Base-by-base conservation (phyloP, 1,140 invertebrate species). In the Forficula auricularia region DNA sequence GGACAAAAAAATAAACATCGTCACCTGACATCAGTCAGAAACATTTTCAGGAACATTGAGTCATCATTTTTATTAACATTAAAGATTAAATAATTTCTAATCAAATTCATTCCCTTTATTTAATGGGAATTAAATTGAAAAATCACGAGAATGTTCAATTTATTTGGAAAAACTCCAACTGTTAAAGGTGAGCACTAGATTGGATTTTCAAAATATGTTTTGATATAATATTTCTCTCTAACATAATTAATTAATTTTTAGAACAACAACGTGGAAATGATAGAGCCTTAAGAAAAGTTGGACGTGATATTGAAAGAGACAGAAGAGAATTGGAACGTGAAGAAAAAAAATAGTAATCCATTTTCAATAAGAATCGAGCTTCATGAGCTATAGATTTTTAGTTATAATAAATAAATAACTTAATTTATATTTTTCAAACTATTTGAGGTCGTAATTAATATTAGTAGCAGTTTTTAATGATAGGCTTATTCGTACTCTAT, bases 261-360 rank as follows among this genome's bases (percentile, higher is more conserved):
- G 84, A 91, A 60, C 75, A 84, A 63, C 75, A 89, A 58, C 67
- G 78, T 34, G 68, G 80, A 56, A 86, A 84, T 70, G 84, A 90
- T 54, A 68, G 74, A 50, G 72, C 75, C 30, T 57, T 92, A 19
- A 63, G 79, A 16, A 84, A 81, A 68, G 82, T 80, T 20, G 73
- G 76, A 3, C 65, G 88, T 55, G 85, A 88, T 59, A 68, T 92
- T 48, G 84, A 87, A 46, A 68, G 83, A 50, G 86, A 90, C 57
- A 70, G 78, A 50, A 57, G 68, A 42, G 71, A 81, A 50, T 58
- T 92, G 42, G 86, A 91, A 61, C 68, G 73, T 53, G 83, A 91
- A 64, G 88, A 92, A 61, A 89, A 88, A 51, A 84, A 90, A 70
- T 94, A 53, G 81, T 83, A 63, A 60, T 58, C 54, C 38, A 19